phyloP scores from a whole-genome alignment of 2,888 invertebrate genomes.

The Noctua pronuba region DNA sequence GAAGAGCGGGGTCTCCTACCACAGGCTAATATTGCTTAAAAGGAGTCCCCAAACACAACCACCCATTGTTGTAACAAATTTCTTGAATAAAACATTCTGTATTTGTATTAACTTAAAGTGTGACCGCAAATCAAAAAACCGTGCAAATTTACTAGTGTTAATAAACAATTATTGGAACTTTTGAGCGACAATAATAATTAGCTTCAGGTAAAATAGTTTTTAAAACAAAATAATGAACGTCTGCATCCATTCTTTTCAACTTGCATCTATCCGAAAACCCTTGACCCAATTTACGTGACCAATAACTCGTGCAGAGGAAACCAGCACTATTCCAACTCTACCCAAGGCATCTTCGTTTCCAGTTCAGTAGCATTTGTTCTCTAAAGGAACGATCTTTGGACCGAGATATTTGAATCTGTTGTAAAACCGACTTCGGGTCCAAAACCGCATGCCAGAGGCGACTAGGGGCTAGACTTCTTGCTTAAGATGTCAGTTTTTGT shows the following conservation, averaged over 20 bases:
- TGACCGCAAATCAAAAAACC: too few relatives aligned
- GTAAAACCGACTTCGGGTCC: background rate
- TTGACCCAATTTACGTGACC: constrained; percentile 26
- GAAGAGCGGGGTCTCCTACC: too few relatives aligned
- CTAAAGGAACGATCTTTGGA: background rate
- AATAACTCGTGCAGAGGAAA: constrained; percentile 12
- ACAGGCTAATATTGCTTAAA: too few relatives aligned
- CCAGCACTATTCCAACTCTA: background rate
- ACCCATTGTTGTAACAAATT: too few relatives aligned
- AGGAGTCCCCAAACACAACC: too few relatives aligned
- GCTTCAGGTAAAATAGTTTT: accelerated
- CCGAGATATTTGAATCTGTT: background rate
- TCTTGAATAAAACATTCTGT: too few relatives aligned
- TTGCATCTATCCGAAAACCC: background rate
- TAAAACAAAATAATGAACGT: background rate
- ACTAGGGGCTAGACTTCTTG: background rate
- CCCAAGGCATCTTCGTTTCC: constrained; percentile 26
- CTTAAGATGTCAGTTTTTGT: background rate
- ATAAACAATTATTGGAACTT: too few relatives aligned
- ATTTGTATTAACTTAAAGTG: too few relatives aligned
- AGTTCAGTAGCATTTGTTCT: constrained; percentile 28
- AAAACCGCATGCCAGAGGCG: background rate
- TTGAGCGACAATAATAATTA: too few relatives aligned
- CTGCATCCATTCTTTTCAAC: background rate
- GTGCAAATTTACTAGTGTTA: background rate